Percentiles rank a stretch among this genome's conserved stretches.
Evolutionary conservation across 2,888 invertebrate species (phyloP).

Genomic region (Athalia cordata): DNA sequence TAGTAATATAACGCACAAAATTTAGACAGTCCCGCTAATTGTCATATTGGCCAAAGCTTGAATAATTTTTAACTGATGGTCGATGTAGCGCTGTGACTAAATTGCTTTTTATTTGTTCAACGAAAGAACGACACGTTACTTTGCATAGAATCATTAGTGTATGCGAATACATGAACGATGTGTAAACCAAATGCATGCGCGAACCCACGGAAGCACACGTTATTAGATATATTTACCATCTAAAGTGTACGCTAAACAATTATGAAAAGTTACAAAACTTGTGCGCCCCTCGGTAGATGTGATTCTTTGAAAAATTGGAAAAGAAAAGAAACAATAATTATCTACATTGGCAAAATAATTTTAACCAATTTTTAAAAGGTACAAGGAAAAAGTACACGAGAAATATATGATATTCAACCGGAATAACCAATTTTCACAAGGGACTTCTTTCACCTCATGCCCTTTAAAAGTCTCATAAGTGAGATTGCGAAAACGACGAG

Average conservation of each 20-base stretch:
- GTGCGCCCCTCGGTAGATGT: not conserved
- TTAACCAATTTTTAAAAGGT: too few relatives aligned
- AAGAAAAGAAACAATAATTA: not conserved
- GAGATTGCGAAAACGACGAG: too few relatives aligned
- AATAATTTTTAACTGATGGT: not conserved
- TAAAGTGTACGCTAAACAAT: not conserved
- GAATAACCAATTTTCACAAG: too few relatives aligned
- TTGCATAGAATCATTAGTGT: not conserved
- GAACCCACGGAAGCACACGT: slow-evolving; percentile 1
- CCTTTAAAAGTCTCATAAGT: too few relatives aligned
- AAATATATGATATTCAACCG: too few relatives aligned
- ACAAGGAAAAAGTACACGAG: too few relatives aligned
- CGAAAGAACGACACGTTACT: not conserved
- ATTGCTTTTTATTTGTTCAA: slow-evolving; percentile 12
- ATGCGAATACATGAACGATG: too few relatives aligned
- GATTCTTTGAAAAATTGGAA: not conserved
- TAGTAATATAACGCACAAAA: not conserved
- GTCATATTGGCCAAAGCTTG: slow-evolving; percentile 12
- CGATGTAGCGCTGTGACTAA: not conserved
- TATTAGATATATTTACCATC: not conserved
- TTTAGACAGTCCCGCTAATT: not conserved
- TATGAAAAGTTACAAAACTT: slow-evolving; percentile 8
- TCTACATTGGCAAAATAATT: too few relatives aligned
- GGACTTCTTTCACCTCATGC: too few relatives aligned
- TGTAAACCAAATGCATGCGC: not conserved